Percentiles rank a stretch among this genome's conserved stretches.
Evolutionary conservation across 2,888 invertebrate genomes (phyloP).

Genomic region (Cheilosia impressa): DNA sequence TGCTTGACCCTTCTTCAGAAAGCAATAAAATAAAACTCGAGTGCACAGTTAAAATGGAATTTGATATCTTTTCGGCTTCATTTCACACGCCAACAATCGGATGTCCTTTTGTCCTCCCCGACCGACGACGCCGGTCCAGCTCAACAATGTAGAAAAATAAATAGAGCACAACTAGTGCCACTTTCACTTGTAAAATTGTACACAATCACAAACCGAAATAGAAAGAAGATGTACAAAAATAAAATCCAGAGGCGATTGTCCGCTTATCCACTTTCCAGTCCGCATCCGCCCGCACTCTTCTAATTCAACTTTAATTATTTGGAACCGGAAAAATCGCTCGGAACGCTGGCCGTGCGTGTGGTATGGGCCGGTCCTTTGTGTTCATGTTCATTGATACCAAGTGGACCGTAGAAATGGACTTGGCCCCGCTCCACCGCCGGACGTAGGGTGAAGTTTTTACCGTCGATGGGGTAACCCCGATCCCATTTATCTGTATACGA

Average conservation of each 20-base stretch:
- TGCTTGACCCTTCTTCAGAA: conserved; percentile 65
- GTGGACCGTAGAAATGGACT: conserved; percentile 62
- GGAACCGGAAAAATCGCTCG: conserved; percentile 48
- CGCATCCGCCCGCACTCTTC: conserved; percentile 58
- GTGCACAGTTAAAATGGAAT: conserved; percentile 58
- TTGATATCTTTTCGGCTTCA: conserved; percentile 60
- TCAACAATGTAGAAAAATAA: conserved; percentile 68
- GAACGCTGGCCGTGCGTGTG: conserved; percentile 32
- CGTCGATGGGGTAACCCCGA: neutral
- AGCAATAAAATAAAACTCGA: conserved; percentile 60
- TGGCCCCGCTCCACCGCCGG: neutral
- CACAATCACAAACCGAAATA: conserved; percentile 41
- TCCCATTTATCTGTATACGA: neutral
- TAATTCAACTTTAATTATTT: conserved; percentile 71
- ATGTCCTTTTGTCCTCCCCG: conserved; percentile 42
- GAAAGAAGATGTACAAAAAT: neutral
- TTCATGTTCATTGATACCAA: conserved; percentile 63
- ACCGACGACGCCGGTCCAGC: conserved; percentile 14
- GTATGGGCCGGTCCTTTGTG: conserved; percentile 25
- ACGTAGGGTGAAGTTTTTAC: neutral
- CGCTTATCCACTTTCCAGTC: conserved; percentile 50
- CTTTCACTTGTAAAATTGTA: conserved; percentile 46
- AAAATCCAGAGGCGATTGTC: conserved; percentile 26
- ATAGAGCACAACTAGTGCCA: conserved; percentile 64
- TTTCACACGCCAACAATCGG: conserved; percentile 63